Base-by-base conservation (phyloP, 2,888 invertebrate genomes). In the Poecilus cupreus region DNA sequence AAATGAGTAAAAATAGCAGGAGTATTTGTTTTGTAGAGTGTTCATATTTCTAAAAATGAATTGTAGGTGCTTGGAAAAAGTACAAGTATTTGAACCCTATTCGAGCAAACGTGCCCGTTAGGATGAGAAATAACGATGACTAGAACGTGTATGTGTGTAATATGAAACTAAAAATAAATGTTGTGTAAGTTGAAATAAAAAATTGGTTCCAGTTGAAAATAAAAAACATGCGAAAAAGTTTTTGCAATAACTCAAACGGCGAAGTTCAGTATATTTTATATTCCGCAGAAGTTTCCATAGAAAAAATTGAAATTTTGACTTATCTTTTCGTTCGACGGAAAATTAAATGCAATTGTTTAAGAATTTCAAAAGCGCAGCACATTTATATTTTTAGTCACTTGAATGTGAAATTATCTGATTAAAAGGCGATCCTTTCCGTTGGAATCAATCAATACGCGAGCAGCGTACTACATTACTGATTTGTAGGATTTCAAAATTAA, bases 101-200 rank as follows among this genome's bases (percentile, higher is more conserved):
- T 51, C 51, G 8, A 37, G 37, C 8, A 68, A 68, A 68, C 51
- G 51, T 13, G 51, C 18, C 51, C 51, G 51, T 51, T 51, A 8
- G 13, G 51, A 51, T 51, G 51, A 51, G 51, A 68, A 68, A 68
- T 37, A 64, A 64, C 13, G 18, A 37, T 32, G 32, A 68, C 64
- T 68, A 39, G 32, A 68, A 68, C 39, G 16, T 3, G 51, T 68
- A 68, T 68, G 64, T 68, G 20, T 68, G 64, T 68, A 68, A 68
- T 68, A 39, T 68, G 37, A 68, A 68, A 68, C 64, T 68, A 68
- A 68, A 68, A 68, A 68, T 68, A 68, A 68, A 68, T 68, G 64
- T 37, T 68, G 37, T 68, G 64, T 20, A 68, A 68, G 64, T 68
- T 37, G 16, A 20, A 37, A 68, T 68, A 68, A 68, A 68, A 68